Evolutionary conservation across 2,888 invertebrate species (phyloP), one percentile per base, ranked within the genome.

Genomic region (Argyresthia albistria): DNA sequence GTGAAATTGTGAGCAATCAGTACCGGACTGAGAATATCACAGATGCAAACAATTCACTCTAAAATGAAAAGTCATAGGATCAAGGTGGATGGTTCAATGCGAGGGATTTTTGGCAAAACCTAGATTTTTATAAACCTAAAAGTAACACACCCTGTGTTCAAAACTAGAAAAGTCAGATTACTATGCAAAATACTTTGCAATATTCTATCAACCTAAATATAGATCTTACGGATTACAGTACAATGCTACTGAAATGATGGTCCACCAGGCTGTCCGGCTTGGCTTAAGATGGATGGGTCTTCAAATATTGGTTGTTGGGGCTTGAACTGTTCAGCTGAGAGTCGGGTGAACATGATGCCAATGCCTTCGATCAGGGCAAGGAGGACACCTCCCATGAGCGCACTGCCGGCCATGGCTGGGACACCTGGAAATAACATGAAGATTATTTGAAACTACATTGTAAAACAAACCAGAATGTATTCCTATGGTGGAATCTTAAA

Each of bases 291-390:
- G 36, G 92, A 90, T 0, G 95, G 94, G 71, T 95, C 95, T 67
- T 95, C 95, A 57, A 92, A 90, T 54, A 93, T 91, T 6, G 94
- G 91, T 49, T 91, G 83, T 52, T 93, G 92, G 45, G 97, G 97
- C 82, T 94, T 93, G 75, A 97, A 98, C 76, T 97, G 97, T 69
- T 97, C 97, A 0, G 98, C 97, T 36, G 95, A 93, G 68, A 97
- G 90, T 67, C 97, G 90, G 10, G 97, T 98, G 72, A 98, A 94
- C 73, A 98, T 88, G 63, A 99, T 97, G 59, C 98, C 97, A 57
- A 98, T 93, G 57, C 99, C 99, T 90, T 99, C 99, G 62, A 99
- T 99, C 59, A 99, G 89, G 4, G 98, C 98, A 56, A 99, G 88
- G 14, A 99, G 90, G 55, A 98, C 94, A 54, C 98, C 99, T 53